These are phyloP conservation scores for Clivina fossor DNA, from an alignment of 2,888 invertebrate genomes.

Conservation along the genomic window DNA sequence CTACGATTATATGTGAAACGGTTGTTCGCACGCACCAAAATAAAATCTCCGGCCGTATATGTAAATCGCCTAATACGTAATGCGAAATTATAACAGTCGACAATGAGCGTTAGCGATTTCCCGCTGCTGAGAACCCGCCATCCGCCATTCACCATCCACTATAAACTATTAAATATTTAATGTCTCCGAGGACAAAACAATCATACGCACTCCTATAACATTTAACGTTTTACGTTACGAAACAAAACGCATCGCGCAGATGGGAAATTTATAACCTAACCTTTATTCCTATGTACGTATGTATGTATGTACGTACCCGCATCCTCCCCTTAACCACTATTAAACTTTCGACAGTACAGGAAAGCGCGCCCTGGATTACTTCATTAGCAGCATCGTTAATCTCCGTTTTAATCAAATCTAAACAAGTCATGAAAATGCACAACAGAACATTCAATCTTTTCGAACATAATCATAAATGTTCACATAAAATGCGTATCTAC, in stretches of 20 bases:
- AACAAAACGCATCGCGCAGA: slow-evolving; percentile 6
- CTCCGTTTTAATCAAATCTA: slow-evolving; percentile 19
- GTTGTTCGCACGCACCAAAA: slow-evolving; percentile 6
- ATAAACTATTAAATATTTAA: slow-evolving; percentile 17
- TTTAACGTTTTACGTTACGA: no score
- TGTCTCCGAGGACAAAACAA: slow-evolving; percentile 8
- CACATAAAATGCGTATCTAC: no score
- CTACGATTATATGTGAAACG: slow-evolving; percentile 5
- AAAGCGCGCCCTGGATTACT: no score
- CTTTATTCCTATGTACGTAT: background rate
- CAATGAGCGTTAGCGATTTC: background rate
- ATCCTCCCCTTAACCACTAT: no score
- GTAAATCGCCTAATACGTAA: slow-evolving; percentile 1
- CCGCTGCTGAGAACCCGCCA: no score
- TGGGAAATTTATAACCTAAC: slow-evolving; percentile 12
- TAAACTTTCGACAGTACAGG: no score
- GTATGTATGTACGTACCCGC: slow-evolving; percentile 1
- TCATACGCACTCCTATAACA: no score
- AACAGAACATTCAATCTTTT: no score
- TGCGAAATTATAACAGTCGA: background rate
- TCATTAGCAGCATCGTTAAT: slow-evolving; percentile 27
- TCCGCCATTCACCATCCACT: background rate
- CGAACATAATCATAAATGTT: no score
- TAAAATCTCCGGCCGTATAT: background rate
- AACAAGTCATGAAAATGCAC: slow-evolving; percentile 19